Evolutionary conservation across 2,797 vertebrate genomes (phyloP).

Genomic region (Anniella stebbinsi): DNA sequence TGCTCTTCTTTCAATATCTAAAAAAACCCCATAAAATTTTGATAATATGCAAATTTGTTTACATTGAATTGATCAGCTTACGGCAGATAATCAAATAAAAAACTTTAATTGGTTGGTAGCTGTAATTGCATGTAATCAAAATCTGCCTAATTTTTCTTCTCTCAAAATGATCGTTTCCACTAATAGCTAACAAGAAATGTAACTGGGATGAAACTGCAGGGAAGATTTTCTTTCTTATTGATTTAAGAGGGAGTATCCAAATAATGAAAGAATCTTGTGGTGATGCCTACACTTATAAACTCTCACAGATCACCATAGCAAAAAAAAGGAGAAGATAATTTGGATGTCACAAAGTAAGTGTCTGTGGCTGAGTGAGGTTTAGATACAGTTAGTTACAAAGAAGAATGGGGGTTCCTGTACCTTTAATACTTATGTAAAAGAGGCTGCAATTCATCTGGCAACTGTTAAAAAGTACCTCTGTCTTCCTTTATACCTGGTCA

Average conservation of each 20-base stretch:
- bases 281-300: background rate
- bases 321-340: background rate
- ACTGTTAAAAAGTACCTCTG: background rate
- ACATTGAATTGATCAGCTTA: background rate
- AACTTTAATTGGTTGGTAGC: background rate
- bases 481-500: background rate
- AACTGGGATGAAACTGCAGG: background rate
- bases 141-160: background rate
- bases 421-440: background rate
- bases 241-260: constrained; percentile 3
- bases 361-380: background rate
- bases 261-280: constrained; percentile 29
- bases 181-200: background rate
- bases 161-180: background rate
- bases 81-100: constrained; percentile 11
- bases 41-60: background rate
- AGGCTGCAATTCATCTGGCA: background rate
- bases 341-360: background rate
- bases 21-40: background rate
- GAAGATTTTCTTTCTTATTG: constrained; percentile 9
- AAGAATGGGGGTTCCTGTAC: background rate
- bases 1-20: background rate
- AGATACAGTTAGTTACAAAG: background rate
- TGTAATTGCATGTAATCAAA: background rate
- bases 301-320: fast-evolving